Evolutionary conservation across 2,888 invertebrate species (phyloP), one percentile per base, ranked within the genome.

Genomic region (Melanophora roralis): DNA sequence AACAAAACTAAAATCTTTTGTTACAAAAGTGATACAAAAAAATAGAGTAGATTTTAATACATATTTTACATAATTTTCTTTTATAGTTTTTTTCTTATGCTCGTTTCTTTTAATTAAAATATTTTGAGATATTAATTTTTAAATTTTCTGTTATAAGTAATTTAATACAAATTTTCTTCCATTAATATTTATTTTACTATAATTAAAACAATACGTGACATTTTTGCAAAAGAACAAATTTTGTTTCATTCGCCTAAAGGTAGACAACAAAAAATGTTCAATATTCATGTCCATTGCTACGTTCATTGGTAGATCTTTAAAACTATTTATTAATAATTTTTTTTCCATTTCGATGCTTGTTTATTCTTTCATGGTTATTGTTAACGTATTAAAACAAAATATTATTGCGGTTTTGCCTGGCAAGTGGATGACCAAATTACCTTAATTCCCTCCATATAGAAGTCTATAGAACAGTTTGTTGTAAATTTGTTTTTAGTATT

Each of bases 341-440:
- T 36, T 27, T 5, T 51, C 32, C 7, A n/a, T 60, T 49, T 2
- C 2, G n/a, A 51, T 27, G 27, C 6, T 27, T 11, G 14, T 32
- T 51, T 32, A 53, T 69, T 76, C 62, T 69, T 69, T 64, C 55
- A 69, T 76, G 57, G 69, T 64, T 76, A 32, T n/a, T 76, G 69
- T 62, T 69, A 62, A 76, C 62, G 69, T 69, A 62, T 76, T 47
- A 40, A 62, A 68, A 64, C 49, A 27, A 62, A 47, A 49, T 14
- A 23, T 8, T 7, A 1, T 45, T 47, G 27, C 47, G 21, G 9
- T 7, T 36, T 27, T 6, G 3, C 6, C 27, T 27, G 27, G 27
- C 3, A 5, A 27, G 27, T 27, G 27, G 27, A 27, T 27, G 27
- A 27, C 27, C 6, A 27, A 27, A 27, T 3, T n/a, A n/a, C n/a